Conservation (phyloP, 1,140 invertebrate genomes). For the Sminthurinus signatus region DNA sequence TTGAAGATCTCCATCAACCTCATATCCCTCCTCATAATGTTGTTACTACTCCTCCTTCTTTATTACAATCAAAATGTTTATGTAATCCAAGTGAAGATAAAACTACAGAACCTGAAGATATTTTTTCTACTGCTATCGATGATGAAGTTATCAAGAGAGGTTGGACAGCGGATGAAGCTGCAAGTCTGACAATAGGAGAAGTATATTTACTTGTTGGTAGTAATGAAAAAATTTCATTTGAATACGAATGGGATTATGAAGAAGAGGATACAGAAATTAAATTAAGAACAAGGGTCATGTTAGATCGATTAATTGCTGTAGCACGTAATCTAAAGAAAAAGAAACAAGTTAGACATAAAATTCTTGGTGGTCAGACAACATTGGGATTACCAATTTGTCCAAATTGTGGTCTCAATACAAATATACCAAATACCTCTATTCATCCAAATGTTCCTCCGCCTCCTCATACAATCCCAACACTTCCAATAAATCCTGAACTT, state of each 20-base stretch:
- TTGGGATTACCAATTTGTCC: slow-evolving; percentile 7
- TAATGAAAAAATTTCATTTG: slow-evolving; percentile 67
- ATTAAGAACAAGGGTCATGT: slow-evolving; percentile 9
- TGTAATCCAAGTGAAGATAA: neutral
- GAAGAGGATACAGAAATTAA: slow-evolving; percentile 7
- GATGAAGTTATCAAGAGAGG: slow-evolving; percentile 59
- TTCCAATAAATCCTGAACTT: no score
- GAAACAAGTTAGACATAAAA: slow-evolving; percentile 19
- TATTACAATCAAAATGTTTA: neutral
- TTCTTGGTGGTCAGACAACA: neutral
- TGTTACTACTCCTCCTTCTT: neutral
- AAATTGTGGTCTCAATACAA: slow-evolving; percentile 1
- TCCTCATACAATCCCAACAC: no score
- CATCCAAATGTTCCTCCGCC: no score
- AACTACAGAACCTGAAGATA: slow-evolving; percentile 18
- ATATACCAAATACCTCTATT: no score
- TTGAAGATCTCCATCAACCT: neutral
- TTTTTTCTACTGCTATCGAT: slow-evolving; percentile 22
- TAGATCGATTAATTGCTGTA: slow-evolving; percentile 16
- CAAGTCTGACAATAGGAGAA: slow-evolving; percentile 76
- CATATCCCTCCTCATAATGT: neutral
- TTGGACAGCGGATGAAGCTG: slow-evolving; percentile 67
- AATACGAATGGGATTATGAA: slow-evolving; percentile 68
- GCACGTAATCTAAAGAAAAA: slow-evolving; percentile 28
- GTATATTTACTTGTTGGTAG: slow-evolving; percentile 81